Percentiles rank a stretch among this genome's conserved stretches.
These are phyloP conservation scores for Melospiza melodia DNA, from an alignment of 2,113 vertebrate genomes.

Conservation along the genomic window DNA sequence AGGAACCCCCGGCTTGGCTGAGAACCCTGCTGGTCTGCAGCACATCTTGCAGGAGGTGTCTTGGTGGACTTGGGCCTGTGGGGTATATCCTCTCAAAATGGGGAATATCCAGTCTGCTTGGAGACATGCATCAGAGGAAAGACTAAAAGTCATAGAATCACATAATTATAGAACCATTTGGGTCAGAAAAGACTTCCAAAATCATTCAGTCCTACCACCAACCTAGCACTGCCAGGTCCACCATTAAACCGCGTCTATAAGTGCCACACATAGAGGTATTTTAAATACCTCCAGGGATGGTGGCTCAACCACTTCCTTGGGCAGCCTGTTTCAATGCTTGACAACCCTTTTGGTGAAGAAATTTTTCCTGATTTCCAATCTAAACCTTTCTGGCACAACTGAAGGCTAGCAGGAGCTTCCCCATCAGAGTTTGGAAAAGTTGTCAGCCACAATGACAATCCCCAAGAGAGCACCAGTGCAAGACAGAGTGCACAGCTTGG, in stretches of 20 bases:
- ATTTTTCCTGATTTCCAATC: background rate
- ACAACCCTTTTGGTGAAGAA: background rate
- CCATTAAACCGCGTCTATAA: background rate
- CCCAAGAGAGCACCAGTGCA: background rate
- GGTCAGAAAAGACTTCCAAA: background rate
- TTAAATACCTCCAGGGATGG: background rate
- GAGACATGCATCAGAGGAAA: background rate
- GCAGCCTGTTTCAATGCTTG: background rate
- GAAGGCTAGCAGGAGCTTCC: background rate
- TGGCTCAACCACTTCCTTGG: background rate
- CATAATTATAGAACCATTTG: background rate
- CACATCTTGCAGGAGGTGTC: background rate
- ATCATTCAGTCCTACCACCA: background rate
- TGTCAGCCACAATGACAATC: background rate
- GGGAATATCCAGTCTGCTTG: background rate
- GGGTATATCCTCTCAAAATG: background rate
- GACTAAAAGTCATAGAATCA: background rate
- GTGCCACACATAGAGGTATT: background rate
- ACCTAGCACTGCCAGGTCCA: background rate
- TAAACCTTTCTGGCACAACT: background rate
- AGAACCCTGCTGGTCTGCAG: background rate
- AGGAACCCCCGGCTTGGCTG: background rate
- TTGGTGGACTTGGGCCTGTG: background rate
- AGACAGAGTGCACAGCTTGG: background rate
- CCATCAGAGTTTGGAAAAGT: fast-evolving